phyloP scores from a whole-genome alignment of 1,140 invertebrate species.

The Piezodorus guildinii region DNA sequence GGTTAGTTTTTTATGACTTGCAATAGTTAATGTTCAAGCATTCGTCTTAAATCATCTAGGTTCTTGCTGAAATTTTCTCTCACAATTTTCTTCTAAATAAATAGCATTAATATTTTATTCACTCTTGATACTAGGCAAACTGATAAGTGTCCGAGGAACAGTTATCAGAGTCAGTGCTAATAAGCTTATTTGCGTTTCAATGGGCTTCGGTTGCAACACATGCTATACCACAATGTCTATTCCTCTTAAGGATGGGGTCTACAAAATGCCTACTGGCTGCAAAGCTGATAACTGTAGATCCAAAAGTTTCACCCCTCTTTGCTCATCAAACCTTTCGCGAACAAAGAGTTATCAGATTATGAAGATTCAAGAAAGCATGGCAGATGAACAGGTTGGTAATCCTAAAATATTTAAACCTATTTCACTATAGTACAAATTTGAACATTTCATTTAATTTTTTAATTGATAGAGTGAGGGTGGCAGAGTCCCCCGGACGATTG shows the following conservation, averaged over 20 bases:
- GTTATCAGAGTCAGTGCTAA: slow-evolving; percentile 71
- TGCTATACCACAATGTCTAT: slow-evolving; percentile 53
- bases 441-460: slow-evolving; percentile 4
- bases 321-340: slow-evolving; percentile 55
- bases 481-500: slow-evolving; percentile 70
- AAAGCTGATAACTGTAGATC: slow-evolving; percentile 42
- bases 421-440: too few species aligned
- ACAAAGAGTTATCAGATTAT: slow-evolving; percentile 67
- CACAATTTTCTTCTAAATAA: too few species aligned
- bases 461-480: slow-evolving; percentile 50
- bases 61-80: too few species aligned
- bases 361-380: slow-evolving; percentile 62
- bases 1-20: slow-evolving; percentile 45
- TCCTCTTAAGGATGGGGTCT: slow-evolving; percentile 48
- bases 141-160: slow-evolving; percentile 72
- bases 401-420: too few species aligned
- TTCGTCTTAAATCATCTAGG: too few species aligned
- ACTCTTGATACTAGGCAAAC: slow-evolving; percentile 61
- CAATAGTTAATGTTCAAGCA: too few species aligned
- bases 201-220: slow-evolving; percentile 64
- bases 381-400: slow-evolving; percentile 43
- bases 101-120: too few species aligned
- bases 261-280: slow-evolving; percentile 44
- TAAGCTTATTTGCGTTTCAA: slow-evolving; percentile 56
- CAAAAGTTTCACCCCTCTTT: slow-evolving; percentile 50